Percentiles rank a stretch among this genome's conserved stretches.
These are phyloP conservation scores for Drosophila varians DNA, from an alignment of 1,140 invertebrate species.

Conservation along the genomic window DNA sequence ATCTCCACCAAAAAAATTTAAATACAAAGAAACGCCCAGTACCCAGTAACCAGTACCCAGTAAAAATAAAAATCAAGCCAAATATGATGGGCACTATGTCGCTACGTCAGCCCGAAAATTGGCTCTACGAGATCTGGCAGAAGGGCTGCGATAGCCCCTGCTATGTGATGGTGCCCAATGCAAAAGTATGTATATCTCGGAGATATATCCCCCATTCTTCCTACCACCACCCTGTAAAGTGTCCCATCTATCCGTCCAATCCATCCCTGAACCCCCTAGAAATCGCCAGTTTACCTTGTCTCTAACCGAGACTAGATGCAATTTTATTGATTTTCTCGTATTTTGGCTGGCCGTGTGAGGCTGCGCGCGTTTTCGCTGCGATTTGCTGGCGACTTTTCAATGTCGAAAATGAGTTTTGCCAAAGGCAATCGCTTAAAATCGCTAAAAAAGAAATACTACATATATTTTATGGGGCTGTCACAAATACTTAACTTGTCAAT, in stretches of 20 bases:
- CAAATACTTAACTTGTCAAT: slow-evolving; percentile 10
- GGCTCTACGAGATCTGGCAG: slow-evolving; percentile 87
- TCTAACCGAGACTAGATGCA: slow-evolving; percentile 53
- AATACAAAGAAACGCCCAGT: slow-evolving; percentile 22
- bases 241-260: no score
- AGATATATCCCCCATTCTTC: background rate
- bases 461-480: background rate
- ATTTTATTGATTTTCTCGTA: slow-evolving; percentile 66
- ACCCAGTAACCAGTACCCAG: background rate
- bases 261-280: background rate
- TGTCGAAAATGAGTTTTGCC: slow-evolving; percentile 29
- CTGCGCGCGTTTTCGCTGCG: slow-evolving; percentile 40
- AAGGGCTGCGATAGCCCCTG: slow-evolving; percentile 86
- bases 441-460: background rate
- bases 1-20: slow-evolving; percentile 22
- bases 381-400: slow-evolving; percentile 37
- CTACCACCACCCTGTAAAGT: no score
- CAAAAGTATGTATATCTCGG: slow-evolving; percentile 85
- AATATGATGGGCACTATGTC: slow-evolving; percentile 83
- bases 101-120: slow-evolving; percentile 84
- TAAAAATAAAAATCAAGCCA: slow-evolving; percentile 33
- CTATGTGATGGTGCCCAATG: slow-evolving; percentile 87
- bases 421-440: slow-evolving; percentile 3
- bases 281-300: slow-evolving; percentile 30
- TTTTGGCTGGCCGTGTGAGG: slow-evolving; percentile 30